Percentiles rank a stretch among this genome's conserved stretches.
Evolutionary conservation across 2,113 vertebrate species (phyloP).

Genomic region (Nerophis ophidion): DNA sequence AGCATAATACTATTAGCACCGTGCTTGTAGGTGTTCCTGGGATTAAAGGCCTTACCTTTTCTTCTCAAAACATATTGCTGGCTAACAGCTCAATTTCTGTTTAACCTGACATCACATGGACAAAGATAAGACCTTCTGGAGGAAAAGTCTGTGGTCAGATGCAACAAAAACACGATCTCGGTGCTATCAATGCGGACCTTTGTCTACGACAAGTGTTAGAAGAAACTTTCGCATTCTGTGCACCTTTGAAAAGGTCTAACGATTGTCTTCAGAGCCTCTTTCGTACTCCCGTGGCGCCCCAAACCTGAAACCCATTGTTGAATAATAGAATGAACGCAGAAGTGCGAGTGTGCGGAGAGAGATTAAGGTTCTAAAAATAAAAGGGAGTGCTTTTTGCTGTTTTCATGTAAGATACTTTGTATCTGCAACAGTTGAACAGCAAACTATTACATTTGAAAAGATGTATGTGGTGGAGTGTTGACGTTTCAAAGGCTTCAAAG

Average conservation of each 20-base stretch:
- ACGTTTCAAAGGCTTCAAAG: no score
- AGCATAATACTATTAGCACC: no score
- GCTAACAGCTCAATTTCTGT: no score
- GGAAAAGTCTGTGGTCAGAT: no score
- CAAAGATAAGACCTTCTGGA: no score
- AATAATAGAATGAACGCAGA: neutral
- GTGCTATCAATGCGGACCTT: neutral
- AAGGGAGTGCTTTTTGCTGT: neutral
- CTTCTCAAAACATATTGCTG: no score
- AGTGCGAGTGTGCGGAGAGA: neutral
- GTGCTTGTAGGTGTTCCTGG: no score
- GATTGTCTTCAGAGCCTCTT: neutral
- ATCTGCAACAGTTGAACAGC: no score
- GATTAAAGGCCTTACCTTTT: no score
- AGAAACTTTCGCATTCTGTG: slow-evolving; percentile 6
- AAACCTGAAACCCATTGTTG: neutral
- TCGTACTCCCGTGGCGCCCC: neutral
- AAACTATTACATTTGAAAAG: no score
- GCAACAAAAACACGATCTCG: neutral
- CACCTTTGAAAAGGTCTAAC: neutral
- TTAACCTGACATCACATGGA: no score
- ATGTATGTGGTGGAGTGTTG: no score
- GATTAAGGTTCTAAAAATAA: neutral
- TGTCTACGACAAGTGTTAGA: slow-evolving; percentile 4
- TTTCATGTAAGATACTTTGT: neutral